phyloP scores from a whole-genome alignment of 1,140 invertebrate genomes.

The Drosophila tristis region DNA sequence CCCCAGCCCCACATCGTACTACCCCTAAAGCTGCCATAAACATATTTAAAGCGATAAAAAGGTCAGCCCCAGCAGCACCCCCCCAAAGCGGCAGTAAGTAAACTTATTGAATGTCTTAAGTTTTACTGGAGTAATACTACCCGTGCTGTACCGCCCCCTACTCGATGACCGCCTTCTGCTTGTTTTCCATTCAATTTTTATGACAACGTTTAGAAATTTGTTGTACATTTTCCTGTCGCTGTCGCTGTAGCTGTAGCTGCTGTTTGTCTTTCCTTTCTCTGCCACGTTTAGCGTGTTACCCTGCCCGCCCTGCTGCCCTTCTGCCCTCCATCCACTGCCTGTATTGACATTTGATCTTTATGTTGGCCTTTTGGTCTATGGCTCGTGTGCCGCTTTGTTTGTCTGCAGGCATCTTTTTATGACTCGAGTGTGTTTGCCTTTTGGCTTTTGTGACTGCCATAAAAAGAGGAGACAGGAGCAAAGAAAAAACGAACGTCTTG shows the following conservation, averaged over 20 bases:
- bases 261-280: slow-evolving; percentile 64
- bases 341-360: slow-evolving; percentile 83
- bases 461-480: slow-evolving; percentile 57
- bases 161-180: slow-evolving; percentile 46
- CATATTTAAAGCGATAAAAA: slow-evolving; percentile 81
- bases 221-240: slow-evolving; percentile 70
- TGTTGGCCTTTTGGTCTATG: slow-evolving; percentile 54
- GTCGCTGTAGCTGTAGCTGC: slow-evolving; percentile 60
- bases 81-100: slow-evolving; percentile 28
- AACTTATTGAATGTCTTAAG: slow-evolving; percentile 83
- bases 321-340: background rate
- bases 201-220: slow-evolving; percentile 81
- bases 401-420: slow-evolving; percentile 82
- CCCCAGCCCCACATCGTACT: background rate
- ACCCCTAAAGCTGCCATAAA: slow-evolving; percentile 39
- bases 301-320: background rate
- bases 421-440: slow-evolving; percentile 81
- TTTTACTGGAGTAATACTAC: slow-evolving; percentile 38
- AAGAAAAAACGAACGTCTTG: slow-evolving; percentile 43
- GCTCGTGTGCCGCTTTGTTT: slow-evolving; percentile 76
- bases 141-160: slow-evolving; percentile 10
- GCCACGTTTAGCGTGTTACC: slow-evolving; percentile 66
- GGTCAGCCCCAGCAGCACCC: slow-evolving; percentile 47
- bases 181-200: slow-evolving; percentile 82
- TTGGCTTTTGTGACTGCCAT: slow-evolving; percentile 74